Conservation (phyloP, 2,888 invertebrate species). For the Rhamnusium bicolor region DNA sequence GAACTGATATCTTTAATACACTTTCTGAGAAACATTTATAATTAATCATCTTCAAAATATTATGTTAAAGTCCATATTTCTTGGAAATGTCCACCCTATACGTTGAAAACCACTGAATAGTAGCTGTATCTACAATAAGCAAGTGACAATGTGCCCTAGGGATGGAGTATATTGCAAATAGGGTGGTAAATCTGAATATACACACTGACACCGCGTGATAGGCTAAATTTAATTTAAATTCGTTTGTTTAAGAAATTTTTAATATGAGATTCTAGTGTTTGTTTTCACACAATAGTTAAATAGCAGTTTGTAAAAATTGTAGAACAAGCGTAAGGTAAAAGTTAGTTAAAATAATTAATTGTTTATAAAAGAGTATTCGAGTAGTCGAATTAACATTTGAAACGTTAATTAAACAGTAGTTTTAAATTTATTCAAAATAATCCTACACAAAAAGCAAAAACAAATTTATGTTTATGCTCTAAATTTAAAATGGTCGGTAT, state of each 20-base stretch:
- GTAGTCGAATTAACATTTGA: no score
- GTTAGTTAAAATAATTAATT: not conserved
- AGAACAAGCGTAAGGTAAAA: not conserved
- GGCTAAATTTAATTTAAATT: constrained; percentile 60
- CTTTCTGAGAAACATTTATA: no score
- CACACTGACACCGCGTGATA: constrained; percentile 58
- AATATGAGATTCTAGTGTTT: not conserved
- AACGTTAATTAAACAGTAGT: no score
- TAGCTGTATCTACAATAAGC: not conserved
- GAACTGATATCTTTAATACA: no score
- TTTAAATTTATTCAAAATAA: no score
- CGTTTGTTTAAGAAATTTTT: constrained; percentile 38
- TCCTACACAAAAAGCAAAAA: no score
- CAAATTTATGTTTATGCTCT: no score
- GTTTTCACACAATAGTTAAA: not conserved
- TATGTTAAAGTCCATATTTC: no score
- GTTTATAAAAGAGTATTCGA: no score
- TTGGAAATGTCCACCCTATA: constrained; percentile 1
- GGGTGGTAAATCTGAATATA: constrained; percentile 54
- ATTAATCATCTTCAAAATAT: no score
- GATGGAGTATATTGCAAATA: constrained; percentile 48
- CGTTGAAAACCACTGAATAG: not conserved
- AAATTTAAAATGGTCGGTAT: no score
- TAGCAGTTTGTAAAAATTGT: not conserved
- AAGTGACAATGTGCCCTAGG: constrained; percentile 27